Conservation (phyloP, 2,888 invertebrate genomes). For the Papilio elwesi region DNA sequence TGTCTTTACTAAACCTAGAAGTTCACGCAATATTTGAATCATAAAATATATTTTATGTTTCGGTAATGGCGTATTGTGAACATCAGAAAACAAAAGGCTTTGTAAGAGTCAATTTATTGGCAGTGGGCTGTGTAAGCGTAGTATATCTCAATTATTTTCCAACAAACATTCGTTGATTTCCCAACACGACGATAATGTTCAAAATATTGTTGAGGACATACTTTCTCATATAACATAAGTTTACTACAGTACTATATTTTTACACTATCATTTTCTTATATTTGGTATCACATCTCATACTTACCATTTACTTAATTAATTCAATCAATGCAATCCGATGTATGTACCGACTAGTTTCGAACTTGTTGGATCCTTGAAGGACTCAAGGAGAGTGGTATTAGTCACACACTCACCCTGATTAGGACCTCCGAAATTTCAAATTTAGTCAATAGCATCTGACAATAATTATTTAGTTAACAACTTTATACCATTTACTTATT, state of each 20-base stretch:
- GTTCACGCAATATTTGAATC: slow-evolving; percentile 2
- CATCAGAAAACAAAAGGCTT: slow-evolving; percentile 16
- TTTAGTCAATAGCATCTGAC: no score
- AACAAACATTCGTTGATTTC: slow-evolving; percentile 14
- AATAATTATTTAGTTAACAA: no score
- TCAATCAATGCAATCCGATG: no score
- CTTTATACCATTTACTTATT: no score
- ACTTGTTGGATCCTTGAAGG: no score
- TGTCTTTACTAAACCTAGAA: background rate
- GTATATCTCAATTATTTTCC: slow-evolving; percentile 12
- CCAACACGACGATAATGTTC: slow-evolving; percentile 15
- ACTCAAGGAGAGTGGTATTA: no score
- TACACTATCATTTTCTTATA: no score
- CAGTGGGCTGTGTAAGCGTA: background rate
- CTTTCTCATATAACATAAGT: background rate
- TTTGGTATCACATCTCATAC: no score
- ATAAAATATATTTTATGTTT: slow-evolving; percentile 3
- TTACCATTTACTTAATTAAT: no score
- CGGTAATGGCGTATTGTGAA: slow-evolving; percentile 9
- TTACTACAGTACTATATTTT: background rate
- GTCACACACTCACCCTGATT: no score
- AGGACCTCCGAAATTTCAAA: no score
- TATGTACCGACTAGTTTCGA: no score
- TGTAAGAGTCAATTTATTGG: slow-evolving; percentile 19
- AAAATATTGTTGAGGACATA: slow-evolving; percentile 5